Conservation (phyloP, 2,113 vertebrate genomes). For the Callipepla californica region DNA sequence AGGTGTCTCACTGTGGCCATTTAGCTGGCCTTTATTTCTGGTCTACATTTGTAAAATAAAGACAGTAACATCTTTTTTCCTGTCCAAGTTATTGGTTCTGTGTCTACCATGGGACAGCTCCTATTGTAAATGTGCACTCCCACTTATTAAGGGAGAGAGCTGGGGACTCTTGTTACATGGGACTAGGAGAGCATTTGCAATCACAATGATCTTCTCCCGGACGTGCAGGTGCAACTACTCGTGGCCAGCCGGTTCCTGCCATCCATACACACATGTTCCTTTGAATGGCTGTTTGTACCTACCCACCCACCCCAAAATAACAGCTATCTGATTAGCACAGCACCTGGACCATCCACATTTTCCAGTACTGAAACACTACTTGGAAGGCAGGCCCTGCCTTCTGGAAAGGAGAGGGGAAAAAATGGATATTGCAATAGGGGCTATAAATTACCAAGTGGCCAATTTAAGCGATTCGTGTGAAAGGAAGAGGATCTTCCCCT, state of each 20-base stretch:
- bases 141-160: slow-evolving; percentile 30
- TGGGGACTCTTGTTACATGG: not conserved
- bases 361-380: slow-evolving; percentile 39
- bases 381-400: slow-evolving; percentile 38
- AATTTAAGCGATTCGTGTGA: not conserved
- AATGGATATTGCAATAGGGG: slow-evolving; percentile 1
- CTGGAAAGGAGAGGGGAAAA: not conserved
- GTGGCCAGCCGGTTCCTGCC: slow-evolving; percentile 64
- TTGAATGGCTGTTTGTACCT: slow-evolving; percentile 62
- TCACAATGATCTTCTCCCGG: slow-evolving; percentile 35
- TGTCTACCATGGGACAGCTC: not conserved
- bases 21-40: not conserved
- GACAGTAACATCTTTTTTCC: not conserved
- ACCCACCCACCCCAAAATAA: slow-evolving; percentile 61
- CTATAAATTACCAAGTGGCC: slow-evolving; percentile 49
- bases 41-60: slow-evolving; percentile 2
- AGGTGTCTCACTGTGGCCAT: not conserved
- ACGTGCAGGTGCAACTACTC: slow-evolving; percentile 69
- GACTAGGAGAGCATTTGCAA: slow-evolving; percentile 53
- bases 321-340: slow-evolving; percentile 64
- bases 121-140: not conserved
- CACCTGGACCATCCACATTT: slow-evolving; percentile 65
- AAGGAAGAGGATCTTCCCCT: slow-evolving; percentile 5
- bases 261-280: slow-evolving; percentile 54
- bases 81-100: not conserved